Evolutionary conservation across 1,140 invertebrate genomes (phyloP), one percentile per base, ranked within the genome.

Genomic region (Eufriesea mexicana): DNA sequence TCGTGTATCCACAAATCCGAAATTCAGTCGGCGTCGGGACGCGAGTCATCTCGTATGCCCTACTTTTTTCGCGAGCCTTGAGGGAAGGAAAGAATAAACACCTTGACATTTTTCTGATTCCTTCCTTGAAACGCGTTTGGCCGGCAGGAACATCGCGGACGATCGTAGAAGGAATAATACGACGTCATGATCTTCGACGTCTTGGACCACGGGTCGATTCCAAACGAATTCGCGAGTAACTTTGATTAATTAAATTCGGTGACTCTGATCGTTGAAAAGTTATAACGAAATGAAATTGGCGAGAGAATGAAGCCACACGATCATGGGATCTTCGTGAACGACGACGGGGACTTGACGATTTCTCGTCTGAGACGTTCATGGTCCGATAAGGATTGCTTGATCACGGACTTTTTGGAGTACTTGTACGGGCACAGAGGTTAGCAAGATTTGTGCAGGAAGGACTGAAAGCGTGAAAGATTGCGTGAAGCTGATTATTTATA

Each of bases 341-440:
- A 68, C 6, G 72, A 83, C 47, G 76, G 86, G 14, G 14, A 73
- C 25, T 49, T 83, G 25, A 78, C 74, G 55, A 91, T 82, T 78
- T 91, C 72, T 67, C 91, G 80, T 85, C 93, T 95, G 23, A 92
- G 94, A 85, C 85, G 86, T 42, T 90, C 88, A 16, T 95, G 94
- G 94, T 78, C 86, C 8, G 85, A 87, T 28, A 82, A 91, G 54
- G 74, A 92, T 59, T 92, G 91, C 78, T 74, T 93, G n/a, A 92
- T 94, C 42, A 83, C 90, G 1, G 92, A 95, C 71, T 95, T 95
- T 87, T 86, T 95, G 45, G 86, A 93, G 79, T 95, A 95, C 89
- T 87, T 95, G 25, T 94, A 94, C 16, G 92, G 92, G 66, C 91
- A 95, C 89, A 94, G 95, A 95, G 95, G 95, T 95, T 90, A 81